These are phyloP conservation scores for Dusona sp. DNA, from an alignment of 2,888 invertebrate genomes.

Conservation along the genomic window DNA sequence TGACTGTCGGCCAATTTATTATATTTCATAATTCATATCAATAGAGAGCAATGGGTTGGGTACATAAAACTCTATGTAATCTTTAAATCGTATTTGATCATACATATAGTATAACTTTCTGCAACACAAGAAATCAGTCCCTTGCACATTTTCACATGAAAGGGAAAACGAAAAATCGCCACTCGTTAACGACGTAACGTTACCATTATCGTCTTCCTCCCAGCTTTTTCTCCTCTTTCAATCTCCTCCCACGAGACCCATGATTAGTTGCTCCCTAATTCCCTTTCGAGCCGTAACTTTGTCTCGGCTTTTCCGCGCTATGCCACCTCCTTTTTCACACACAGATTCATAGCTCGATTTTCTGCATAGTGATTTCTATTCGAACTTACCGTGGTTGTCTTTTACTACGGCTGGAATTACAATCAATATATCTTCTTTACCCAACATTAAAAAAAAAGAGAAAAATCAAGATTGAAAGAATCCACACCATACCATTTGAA, in stretches of 20 bases:
- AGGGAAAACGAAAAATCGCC: constrained; percentile 26
- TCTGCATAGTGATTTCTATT: constrained; percentile 5
- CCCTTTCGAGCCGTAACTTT: constrained; percentile 70
- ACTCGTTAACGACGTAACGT: constrained; percentile 31
- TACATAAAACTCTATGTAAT: background rate
- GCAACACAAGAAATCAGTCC: constrained; percentile 13
- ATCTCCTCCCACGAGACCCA: constrained; percentile 58
- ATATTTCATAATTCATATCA: constrained; percentile 3
- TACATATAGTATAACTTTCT: constrained; percentile 43
- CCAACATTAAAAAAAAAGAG: background rate
- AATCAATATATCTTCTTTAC: constrained; percentile 2
- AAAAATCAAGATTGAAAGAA: background rate
- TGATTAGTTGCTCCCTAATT: constrained; percentile 73
- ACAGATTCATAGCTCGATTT: background rate
- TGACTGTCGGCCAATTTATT: constrained; percentile 36
- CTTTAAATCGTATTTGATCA: background rate
- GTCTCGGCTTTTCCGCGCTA: constrained; percentile 51
- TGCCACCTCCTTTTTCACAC: constrained; percentile 15
- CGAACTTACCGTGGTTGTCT: constrained; percentile 8
- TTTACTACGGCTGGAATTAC: background rate
- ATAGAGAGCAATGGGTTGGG: background rate
- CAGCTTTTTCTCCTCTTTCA: constrained; percentile 15
- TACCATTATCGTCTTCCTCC: constrained; percentile 47
- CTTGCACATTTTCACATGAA: constrained; percentile 24
- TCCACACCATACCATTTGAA: background rate